Evolutionary conservation across 1,140 invertebrate species (phyloP).

Genomic region (Pseudomyrmex sp.): DNA sequence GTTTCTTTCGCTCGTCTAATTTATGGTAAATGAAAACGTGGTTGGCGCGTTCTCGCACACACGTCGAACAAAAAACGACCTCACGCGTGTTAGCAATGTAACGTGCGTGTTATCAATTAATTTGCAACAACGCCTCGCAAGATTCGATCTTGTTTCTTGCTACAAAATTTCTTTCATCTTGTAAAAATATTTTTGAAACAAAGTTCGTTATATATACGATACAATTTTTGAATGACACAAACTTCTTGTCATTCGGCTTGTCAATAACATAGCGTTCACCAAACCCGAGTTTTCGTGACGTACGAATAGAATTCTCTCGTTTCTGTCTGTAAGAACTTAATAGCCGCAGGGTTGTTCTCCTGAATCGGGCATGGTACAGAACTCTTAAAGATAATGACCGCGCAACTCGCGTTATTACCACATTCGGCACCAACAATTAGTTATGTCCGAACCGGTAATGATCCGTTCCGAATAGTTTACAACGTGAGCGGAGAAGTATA

Average conservation of each 20-base stretch:
- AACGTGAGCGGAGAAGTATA: slow-evolving; percentile 41
- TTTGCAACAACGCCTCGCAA: slow-evolving; percentile 29
- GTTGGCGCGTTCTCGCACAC: background rate
- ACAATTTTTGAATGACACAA: no score
- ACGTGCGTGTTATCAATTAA: slow-evolving; percentile 43
- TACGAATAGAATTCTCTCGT: slow-evolving; percentile 15
- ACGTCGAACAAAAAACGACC: background rate
- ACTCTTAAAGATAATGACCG: slow-evolving; percentile 57
- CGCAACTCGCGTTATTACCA: slow-evolving; percentile 48
- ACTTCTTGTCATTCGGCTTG: no score
- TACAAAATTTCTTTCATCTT: no score
- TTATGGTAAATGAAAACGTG: slow-evolving; percentile 56
- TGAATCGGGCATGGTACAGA: slow-evolving; percentile 45
- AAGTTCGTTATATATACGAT: background rate
- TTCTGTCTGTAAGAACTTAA: slow-evolving; percentile 21
- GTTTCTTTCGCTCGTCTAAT: slow-evolving; percentile 30
- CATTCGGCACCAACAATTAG: slow-evolving; percentile 57
- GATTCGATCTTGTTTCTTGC: background rate
- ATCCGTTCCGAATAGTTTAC: slow-evolving; percentile 61
- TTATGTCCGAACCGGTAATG: slow-evolving; percentile 47
- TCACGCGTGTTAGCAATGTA: slow-evolving; percentile 6
- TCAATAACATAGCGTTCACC: background rate
- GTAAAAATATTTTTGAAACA: background rate
- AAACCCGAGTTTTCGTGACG: background rate
- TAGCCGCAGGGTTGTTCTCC: slow-evolving; percentile 28